Evolutionary conservation across 2,888 invertebrate genomes (phyloP).

Genomic region (Ophioninae sp.): DNA sequence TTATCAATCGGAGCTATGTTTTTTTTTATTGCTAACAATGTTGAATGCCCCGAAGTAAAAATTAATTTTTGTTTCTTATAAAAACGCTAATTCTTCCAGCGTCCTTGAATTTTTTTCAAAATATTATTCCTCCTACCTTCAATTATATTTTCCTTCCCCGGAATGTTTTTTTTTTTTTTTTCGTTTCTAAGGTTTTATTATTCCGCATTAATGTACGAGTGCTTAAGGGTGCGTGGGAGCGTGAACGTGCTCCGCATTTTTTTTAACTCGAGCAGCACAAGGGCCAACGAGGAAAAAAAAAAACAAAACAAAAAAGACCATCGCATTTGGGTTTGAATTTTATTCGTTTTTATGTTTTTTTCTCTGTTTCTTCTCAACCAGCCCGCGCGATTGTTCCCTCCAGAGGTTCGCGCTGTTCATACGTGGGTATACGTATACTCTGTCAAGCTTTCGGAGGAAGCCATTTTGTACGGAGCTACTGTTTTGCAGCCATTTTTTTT

Average conservation of each 20-base stretch:
- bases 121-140: no score
- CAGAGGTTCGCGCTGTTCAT: conserved; percentile 2
- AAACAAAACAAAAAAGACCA: not conserved
- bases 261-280: not conserved
- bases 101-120: no score
- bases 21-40: no score
- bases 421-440: not conserved
- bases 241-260: not conserved
- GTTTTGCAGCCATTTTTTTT: not conserved
- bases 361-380: not conserved
- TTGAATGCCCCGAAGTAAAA: no score
- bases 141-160: not conserved
- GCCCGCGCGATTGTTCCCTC: conserved; percentile 10
- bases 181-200: not conserved
- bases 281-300: not conserved
- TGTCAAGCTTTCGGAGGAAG: conserved; percentile 7
- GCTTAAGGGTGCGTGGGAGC: not conserved
- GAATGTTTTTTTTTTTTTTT: not conserved
- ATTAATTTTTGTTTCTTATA: no score
- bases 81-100: no score
- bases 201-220: conserved; percentile 1
- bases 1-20: no score
- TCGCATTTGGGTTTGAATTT: not conserved
- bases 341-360: not conserved
- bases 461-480: conserved; percentile 18